A percentile compares a stretch with the other conserved stretches of the same genome.
phyloP scores from a whole-genome alignment of 2,113 vertebrate species.

The Pachypanchax playfairii region DNA sequence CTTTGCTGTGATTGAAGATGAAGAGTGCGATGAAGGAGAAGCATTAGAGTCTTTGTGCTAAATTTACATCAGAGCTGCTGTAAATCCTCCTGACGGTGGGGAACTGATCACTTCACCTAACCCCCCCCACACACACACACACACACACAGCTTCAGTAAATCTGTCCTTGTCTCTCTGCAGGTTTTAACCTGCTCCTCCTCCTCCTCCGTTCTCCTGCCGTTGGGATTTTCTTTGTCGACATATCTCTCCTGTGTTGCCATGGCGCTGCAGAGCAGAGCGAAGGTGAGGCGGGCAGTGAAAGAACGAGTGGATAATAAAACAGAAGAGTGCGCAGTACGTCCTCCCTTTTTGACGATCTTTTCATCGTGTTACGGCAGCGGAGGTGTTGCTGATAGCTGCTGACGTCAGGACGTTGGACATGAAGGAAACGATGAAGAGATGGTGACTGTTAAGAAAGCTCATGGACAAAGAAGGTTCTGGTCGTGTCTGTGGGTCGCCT shows the following conservation, averaged over 20 bases:
- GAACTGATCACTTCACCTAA: too few species aligned
- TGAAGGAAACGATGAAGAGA: too few species aligned
- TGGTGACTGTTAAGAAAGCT: too few species aligned
- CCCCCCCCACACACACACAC: background rate
- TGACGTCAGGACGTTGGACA: too few species aligned
- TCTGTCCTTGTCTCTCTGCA: constrained; percentile 32
- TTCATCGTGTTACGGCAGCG: constrained; percentile 13
- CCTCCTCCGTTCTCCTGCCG: constrained; percentile 40
- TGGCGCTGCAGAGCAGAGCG: constrained; percentile 25
- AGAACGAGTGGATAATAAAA: constrained; percentile 12
- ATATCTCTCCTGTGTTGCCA: too few species aligned
- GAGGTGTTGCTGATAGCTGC: background rate
- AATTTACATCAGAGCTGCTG: constrained; percentile 30
- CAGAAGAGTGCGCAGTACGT: constrained; percentile 14
- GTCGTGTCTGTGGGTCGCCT: too few species aligned
- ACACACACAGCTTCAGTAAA: constrained; percentile 17
- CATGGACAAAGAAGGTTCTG: too few species aligned
- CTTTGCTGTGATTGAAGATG: too few species aligned
- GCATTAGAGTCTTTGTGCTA: constrained; percentile 6
- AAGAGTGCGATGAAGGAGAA: too few species aligned
- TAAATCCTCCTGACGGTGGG: too few species aligned
- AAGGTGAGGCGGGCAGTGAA: too few species aligned
- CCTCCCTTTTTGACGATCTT: constrained; percentile 3
- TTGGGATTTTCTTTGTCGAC: constrained; percentile 52
- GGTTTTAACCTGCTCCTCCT: constrained; percentile 19